phyloP scores from a whole-genome alignment of 2,797 vertebrate genomes.

The Tarsius wallacei region DNA sequence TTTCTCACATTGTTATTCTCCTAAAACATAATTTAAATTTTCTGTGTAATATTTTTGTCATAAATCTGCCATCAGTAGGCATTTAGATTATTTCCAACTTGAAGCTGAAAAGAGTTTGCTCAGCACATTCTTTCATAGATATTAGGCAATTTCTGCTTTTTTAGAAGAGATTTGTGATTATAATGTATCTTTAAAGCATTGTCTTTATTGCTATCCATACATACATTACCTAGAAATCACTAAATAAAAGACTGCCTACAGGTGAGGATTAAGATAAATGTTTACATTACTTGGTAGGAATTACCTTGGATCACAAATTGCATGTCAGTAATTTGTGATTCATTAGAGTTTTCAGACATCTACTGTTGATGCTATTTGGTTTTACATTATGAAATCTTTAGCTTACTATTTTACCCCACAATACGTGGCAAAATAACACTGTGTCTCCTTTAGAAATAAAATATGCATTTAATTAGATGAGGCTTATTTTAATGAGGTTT shows the following conservation, averaged over 20 bases:
- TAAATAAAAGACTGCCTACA: background rate
- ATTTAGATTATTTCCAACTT: background rate
- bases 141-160: background rate
- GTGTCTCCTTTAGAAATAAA: background rate
- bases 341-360: background rate
- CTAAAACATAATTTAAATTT: background rate
- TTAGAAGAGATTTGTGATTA: background rate
- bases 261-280: background rate
- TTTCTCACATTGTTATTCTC: constrained; percentile 1
- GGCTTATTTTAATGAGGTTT: background rate
- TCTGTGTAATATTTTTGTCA: background rate
- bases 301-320: background rate
- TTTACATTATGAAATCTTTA: constrained; percentile 18
- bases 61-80: background rate
- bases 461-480: background rate
- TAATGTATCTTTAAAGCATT: background rate
- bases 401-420: background rate
- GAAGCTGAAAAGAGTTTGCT: background rate
- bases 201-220: background rate
- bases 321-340: background rate
- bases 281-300: background rate
- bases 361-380: constrained; percentile 3
- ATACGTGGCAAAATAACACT: background rate
- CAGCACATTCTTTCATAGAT: background rate
- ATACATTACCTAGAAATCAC: background rate